Evolutionary conservation across 2,113 vertebrate species (phyloP), one percentile per base, ranked within the genome.

Genomic region (Casuarius casuarius): DNA sequence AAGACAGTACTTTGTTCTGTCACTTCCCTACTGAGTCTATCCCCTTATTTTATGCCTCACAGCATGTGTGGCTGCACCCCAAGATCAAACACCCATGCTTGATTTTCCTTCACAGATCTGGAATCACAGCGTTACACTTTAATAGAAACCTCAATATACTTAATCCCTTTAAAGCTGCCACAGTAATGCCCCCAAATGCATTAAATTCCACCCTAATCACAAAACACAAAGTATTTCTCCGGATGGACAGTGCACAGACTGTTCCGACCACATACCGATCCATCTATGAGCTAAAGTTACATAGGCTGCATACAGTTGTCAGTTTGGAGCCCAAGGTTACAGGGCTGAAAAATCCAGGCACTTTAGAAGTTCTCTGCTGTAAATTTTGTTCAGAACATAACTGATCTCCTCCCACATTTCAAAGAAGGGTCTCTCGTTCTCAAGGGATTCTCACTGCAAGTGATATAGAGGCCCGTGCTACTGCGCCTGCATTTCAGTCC

Each of bases 21-120:
- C 96, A 97, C 97, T 96, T 97, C 94, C 97, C 97, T 85, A 96
- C 95, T 71, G 92, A 94, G 97, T 92, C 81, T 95, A 94, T 96
- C 96, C 94, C 96, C 90, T 97, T 93, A 97, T 95, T 97, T 95
- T 93, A 92, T 97, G 95, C 96, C 96, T 97, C 97, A 94, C 96
- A 96, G 97, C 94, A 87, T 96, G 96, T 66, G 72, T 84, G 94
- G 94, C 97, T 97, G 92, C 94, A 97, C 96, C 97, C 97, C 92
- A 95, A 97, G 97, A 97, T 97, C 97, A 97, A 97, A 97, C 94
- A 96, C 75, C 88, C 91, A 89, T 84, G 96, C 94, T 95, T 94
- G 95, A 95, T 97, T 97, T 97, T 95, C 95, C 84, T 97, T 97
- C 94, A 97, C 96, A 97, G 96, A 97, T 97, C 94, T 95, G 95